Evolutionary conservation across 2,113 vertebrate species (phyloP).

Genomic region (Notarius quadriscutis): DNA sequence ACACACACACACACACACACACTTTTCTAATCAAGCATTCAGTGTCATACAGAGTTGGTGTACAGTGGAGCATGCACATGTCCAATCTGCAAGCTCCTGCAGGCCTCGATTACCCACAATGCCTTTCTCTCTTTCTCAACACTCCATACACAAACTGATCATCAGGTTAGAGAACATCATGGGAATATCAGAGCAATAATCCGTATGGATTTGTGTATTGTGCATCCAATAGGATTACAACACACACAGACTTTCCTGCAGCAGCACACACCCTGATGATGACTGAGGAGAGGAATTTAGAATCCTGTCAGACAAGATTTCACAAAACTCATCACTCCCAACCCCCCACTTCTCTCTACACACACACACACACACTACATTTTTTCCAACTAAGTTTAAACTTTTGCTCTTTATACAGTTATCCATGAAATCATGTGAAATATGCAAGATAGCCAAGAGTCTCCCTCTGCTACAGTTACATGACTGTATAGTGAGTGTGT

Average conservation of each 20-base stretch:
- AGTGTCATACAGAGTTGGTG: background rate
- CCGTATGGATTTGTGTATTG: background rate
- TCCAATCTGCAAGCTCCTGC: background rate
- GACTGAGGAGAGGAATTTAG: slow-evolving; percentile 14
- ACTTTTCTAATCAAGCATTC: background rate
- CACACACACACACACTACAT: background rate
- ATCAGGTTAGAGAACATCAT: background rate
- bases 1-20: background rate
- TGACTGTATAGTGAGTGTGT: background rate
- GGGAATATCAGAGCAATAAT: background rate
- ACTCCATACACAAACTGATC: background rate
- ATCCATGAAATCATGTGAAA: background rate
- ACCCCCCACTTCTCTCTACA: background rate
- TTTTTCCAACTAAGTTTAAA: background rate
- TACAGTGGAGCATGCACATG: background rate
- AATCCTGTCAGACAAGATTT: slow-evolving; percentile 39
- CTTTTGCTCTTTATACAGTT: background rate
- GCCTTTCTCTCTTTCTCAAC: background rate
- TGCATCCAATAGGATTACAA: background rate
- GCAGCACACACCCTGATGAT: slow-evolving; percentile 33
- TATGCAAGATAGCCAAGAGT: background rate
- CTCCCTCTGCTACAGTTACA: background rate
- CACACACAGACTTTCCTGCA: background rate
- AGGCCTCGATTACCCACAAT: background rate
- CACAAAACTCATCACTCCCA: slow-evolving; percentile 19